A percentile compares a stretch with the other conserved stretches of the same genome.
phyloP scores from a whole-genome alignment of 2,888 invertebrate genomes.

The Drosophila niveifrons region DNA sequence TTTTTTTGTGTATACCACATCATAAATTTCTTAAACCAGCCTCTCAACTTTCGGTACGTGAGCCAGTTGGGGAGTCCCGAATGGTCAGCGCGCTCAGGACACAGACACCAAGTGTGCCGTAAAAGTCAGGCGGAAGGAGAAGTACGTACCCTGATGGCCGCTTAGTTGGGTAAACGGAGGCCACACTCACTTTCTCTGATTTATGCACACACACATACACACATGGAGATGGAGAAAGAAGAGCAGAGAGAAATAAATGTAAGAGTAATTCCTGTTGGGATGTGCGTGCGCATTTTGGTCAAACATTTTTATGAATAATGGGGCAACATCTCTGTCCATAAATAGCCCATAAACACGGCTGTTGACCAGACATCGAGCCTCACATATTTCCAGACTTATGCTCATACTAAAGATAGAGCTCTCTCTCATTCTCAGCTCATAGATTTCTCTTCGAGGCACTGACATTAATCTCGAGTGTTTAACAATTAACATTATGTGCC shows the following conservation, averaged over 20 bases:
- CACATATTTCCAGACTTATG: constrained; percentile 4
- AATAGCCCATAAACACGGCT: constrained; percentile 66
- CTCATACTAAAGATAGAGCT: neutral
- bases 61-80: constrained; percentile 31
- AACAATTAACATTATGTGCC: constrained; percentile 63
- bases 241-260: constrained; percentile 21
- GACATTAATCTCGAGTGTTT: constrained; percentile 73
- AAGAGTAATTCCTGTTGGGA: constrained; percentile 44
- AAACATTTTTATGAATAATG: constrained; percentile 75
- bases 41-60: constrained; percentile 48
- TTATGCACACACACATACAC: constrained; percentile 44
- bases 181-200: constrained; percentile 55
- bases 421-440: constrained; percentile 12
- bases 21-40: constrained; percentile 45
- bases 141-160: constrained; percentile 43
- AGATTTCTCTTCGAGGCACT: constrained; percentile 28
- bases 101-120: constrained; percentile 32
- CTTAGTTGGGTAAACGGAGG: constrained; percentile 49
- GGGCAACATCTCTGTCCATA: constrained; percentile 63
- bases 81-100: constrained; percentile 5
- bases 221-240: neutral
- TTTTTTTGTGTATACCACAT: constrained; percentile 8
- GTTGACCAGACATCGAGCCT: constrained; percentile 20
- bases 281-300: constrained; percentile 49
- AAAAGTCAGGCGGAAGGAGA: constrained; percentile 3